phyloP scores from a whole-genome alignment of 2,797 vertebrate genomes.

The Epinephelus coioides region DNA sequence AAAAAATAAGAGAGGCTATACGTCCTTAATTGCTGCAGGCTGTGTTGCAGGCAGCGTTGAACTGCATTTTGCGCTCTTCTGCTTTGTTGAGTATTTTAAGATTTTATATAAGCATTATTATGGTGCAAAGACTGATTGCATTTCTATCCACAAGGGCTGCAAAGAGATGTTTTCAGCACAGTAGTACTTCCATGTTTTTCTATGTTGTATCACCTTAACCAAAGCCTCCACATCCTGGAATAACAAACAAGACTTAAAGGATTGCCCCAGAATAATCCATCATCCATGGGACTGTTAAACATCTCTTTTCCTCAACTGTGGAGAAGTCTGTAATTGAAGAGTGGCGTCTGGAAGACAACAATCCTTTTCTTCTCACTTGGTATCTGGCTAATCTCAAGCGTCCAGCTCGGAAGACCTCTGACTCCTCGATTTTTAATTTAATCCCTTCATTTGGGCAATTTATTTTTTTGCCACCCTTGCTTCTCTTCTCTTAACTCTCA shows the following conservation, averaged over 20 bases:
- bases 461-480: conserved; percentile 60
- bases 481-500: conserved; percentile 37
- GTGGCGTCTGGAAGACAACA: conserved; percentile 64
- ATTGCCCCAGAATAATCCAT: conserved; percentile 63
- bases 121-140: conserved; percentile 5
- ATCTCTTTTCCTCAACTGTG: conserved; percentile 46
- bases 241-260: conserved; percentile 74
- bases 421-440: conserved; percentile 71
- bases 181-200: conserved; percentile 51
- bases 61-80: conserved; percentile 50
- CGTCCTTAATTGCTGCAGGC: conserved; percentile 77
- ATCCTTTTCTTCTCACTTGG: conserved; percentile 60
- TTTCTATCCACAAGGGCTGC: conserved; percentile 5
- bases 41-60: conserved; percentile 59
- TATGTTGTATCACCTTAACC: conserved; percentile 51
- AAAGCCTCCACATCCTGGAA: conserved; percentile 67
- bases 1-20: conserved; percentile 62
- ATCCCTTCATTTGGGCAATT: conserved; percentile 63
- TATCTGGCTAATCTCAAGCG: conserved; percentile 81
- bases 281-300: conserved; percentile 62
- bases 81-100: conserved; percentile 50
- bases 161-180: conserved; percentile 47
- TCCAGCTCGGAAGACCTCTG: conserved; percentile 69
- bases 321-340: conserved; percentile 65
- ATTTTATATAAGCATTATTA: conserved; percentile 37